Conservation (phyloP, 2,797 vertebrate species). For the Argentina silus region DNA sequence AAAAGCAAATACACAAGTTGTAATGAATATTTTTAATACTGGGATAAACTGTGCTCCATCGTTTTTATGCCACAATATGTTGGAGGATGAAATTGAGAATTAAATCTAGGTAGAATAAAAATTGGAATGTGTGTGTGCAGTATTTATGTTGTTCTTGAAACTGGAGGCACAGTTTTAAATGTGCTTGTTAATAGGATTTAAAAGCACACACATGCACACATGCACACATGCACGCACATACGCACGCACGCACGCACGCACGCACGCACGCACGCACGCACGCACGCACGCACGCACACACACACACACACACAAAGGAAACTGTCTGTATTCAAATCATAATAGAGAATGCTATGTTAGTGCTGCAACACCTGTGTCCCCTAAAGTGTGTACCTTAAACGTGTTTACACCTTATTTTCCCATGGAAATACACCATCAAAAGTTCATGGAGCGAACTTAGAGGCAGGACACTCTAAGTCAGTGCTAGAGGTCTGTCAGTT, state of each 20-base stretch:
- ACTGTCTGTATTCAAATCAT: too few relatives aligned
- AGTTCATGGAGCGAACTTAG: too few relatives aligned
- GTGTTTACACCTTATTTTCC: too few relatives aligned
- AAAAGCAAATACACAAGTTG: neutral
- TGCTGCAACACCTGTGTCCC: neutral
- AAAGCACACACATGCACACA: neutral
- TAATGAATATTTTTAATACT: neutral
- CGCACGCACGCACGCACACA: slow-evolving; percentile 7
- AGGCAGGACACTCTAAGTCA: too few relatives aligned
- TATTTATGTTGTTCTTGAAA: neutral
- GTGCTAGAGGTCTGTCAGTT: too few relatives aligned
- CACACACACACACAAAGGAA: neutral
- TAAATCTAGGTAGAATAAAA: neutral
- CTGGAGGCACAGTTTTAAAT: slow-evolving; percentile 19
- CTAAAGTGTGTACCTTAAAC: too few relatives aligned
- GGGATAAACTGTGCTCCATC: neutral
- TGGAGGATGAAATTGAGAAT: neutral
- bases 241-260: neutral
- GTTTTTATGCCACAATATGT: neutral
- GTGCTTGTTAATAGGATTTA: slow-evolving; percentile 10
- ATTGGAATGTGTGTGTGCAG: neutral
- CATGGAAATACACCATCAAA: too few relatives aligned
- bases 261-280: neutral
- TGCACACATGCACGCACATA: neutral
- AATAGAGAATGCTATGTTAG: too few relatives aligned